A percentile compares a stretch with the other conserved stretches of the same genome.
These are phyloP conservation scores for Cheracebus regulus DNA, from an alignment of 2,797 vertebrate species.

Conservation along the genomic window DNA sequence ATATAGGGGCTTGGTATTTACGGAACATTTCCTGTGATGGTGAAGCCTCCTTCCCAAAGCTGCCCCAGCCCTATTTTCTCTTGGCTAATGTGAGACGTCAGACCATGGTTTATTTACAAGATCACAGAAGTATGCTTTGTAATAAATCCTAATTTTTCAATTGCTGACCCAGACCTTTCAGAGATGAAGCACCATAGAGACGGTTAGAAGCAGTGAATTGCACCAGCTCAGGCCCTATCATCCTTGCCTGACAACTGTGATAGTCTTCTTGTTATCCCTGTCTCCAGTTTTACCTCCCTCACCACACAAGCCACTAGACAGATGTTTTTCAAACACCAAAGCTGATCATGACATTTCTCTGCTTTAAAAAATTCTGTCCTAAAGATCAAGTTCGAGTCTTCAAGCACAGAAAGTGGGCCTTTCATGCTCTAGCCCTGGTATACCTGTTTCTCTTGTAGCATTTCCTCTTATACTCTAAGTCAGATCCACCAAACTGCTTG, in stretches of 20 bases:
- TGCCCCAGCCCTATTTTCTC: neutral
- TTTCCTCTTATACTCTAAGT: neutral
- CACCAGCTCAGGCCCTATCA: neutral
- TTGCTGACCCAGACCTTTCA: neutral
- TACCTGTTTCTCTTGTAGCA: neutral
- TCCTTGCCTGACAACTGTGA: neutral
- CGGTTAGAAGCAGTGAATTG: neutral
- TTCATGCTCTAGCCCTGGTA: neutral
- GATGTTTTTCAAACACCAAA: neutral
- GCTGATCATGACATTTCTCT: neutral
- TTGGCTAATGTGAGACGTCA: slow-evolving; percentile 17
- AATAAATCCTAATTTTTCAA: neutral
- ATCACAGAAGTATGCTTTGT: neutral
- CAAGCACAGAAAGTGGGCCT: neutral
- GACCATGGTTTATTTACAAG: neutral
- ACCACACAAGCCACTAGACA: neutral
- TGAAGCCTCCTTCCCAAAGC: neutral
- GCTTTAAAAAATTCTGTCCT: neutral
- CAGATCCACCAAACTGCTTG: neutral
- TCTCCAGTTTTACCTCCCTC: neutral
- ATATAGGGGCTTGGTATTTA: neutral
- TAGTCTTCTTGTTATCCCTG: neutral
- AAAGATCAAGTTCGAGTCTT: neutral
- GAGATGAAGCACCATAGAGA: neutral
- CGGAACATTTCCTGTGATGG: neutral